These are phyloP conservation scores for Tenthredo mesomela DNA, from an alignment of 2,888 invertebrate species.

Conservation along the genomic window DNA sequence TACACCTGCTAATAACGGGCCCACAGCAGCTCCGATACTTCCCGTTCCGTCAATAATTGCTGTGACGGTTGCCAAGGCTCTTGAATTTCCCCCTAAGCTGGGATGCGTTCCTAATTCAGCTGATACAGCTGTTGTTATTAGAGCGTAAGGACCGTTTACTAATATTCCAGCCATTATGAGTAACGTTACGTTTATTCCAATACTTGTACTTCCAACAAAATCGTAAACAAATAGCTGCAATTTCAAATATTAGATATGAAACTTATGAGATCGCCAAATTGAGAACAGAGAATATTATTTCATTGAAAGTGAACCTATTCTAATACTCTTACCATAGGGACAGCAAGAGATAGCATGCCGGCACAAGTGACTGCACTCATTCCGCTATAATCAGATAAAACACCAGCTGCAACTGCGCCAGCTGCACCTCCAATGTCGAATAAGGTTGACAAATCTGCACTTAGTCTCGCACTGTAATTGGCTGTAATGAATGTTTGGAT, in stretches of 20 bases:
- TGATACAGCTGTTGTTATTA: slow-evolving; percentile 97
- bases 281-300: background rate
- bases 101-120: slow-evolving; percentile 96
- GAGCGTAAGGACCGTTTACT: slow-evolving; percentile 97
- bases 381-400: slow-evolving; percentile 89
- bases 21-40: slow-evolving; percentile 94
- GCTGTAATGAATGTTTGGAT: slow-evolving; percentile 78
- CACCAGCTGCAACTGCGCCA: slow-evolving; percentile 94
- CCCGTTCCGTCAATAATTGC: slow-evolving; percentile 99
- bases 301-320: background rate
- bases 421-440: slow-evolving; percentile 95
- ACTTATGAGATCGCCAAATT: background rate
- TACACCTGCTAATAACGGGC: slow-evolving; percentile 93
- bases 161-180: slow-evolving; percentile 88
- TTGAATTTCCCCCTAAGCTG: slow-evolving; percentile 90
- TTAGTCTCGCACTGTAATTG: slow-evolving; percentile 83
- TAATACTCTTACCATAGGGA: slow-evolving; percentile 86
- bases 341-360: slow-evolving; percentile 88
- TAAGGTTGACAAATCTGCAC: slow-evolving; percentile 89
- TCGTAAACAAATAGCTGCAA: slow-evolving; percentile 90
- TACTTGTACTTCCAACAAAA: slow-evolving; percentile 83
- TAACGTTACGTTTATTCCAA: slow-evolving; percentile 83
- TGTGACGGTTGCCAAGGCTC: slow-evolving; percentile 97
- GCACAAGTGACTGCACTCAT: slow-evolving; percentile 94
- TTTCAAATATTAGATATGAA: slow-evolving; percentile 56